phyloP scores from a whole-genome alignment of 2,888 invertebrate genomes.

The Digitonthophagus gazella region DNA sequence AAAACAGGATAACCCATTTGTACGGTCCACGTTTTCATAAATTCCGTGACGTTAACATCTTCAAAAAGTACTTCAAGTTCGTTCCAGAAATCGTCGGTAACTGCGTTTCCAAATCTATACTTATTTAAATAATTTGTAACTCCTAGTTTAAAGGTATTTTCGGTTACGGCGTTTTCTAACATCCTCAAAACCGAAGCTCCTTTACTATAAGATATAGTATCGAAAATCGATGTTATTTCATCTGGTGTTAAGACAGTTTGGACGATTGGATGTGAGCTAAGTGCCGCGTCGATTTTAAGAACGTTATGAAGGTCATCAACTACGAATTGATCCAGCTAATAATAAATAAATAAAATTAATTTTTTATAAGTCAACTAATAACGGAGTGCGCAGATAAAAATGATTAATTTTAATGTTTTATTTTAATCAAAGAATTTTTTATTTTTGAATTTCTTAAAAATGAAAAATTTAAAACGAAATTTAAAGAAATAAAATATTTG shows the following conservation, averaged over 20 bases:
- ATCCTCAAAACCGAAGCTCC: constrained; percentile 86
- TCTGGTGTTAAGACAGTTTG: constrained; percentile 80
- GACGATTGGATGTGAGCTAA: constrained; percentile 88
- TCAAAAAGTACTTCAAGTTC: constrained; percentile 61
- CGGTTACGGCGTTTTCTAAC: constrained; percentile 79
- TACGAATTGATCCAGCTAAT: constrained; percentile 75
- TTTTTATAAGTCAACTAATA: constrained; percentile 1
- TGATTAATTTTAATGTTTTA: no score
- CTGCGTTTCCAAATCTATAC: constrained; percentile 71
- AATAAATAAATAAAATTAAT: constrained; percentile 33
- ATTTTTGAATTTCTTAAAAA: no score
- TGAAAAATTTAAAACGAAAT: no score
- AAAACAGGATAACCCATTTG: constrained; percentile 88
- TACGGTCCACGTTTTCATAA: constrained; percentile 85
- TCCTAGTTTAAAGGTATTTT: constrained; percentile 68
- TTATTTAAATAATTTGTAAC: constrained; percentile 72
- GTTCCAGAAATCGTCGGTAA: constrained; percentile 73
- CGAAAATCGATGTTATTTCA: constrained; percentile 90
- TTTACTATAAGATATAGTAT: constrained; percentile 88
- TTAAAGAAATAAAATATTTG: no score
- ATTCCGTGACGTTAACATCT: constrained; percentile 56
- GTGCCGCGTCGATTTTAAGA: constrained; percentile 70
- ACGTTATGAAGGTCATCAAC: constrained; percentile 71
- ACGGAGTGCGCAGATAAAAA: no score
- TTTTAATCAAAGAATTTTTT: no score